A percentile compares a stretch with the other conserved stretches of the same genome.
Conservation (phyloP, 1,140 invertebrate species). For the Calliopsis andreniformis region DNA sequence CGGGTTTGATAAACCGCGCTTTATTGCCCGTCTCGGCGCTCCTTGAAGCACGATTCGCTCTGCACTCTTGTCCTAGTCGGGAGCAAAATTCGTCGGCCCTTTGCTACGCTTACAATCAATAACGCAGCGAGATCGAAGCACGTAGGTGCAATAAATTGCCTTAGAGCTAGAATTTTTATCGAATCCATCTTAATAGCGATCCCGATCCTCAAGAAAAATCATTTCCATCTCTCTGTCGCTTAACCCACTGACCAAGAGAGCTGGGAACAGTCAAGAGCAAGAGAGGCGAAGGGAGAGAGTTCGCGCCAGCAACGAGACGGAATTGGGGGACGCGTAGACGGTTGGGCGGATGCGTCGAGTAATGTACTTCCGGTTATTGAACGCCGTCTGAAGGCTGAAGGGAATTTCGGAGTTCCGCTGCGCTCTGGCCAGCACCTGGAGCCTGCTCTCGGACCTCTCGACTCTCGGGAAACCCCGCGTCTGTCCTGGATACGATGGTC, state of each 20-base stretch:
- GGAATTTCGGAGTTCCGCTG: conserved; percentile 56
- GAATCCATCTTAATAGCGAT: too few relatives aligned
- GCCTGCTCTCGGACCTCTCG: conserved; percentile 30
- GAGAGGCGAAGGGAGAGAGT: conserved; percentile 18
- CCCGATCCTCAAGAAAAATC: conserved; percentile 1
- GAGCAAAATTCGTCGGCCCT: neutral
- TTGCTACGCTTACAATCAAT: too few relatives aligned
- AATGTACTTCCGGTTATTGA: conserved; percentile 75
- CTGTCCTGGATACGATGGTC: conserved; percentile 48
- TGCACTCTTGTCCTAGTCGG: neutral
- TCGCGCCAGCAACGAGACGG: conserved; percentile 53
- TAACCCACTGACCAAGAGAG: conserved; percentile 46
- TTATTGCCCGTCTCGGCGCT: conserved; percentile 23
- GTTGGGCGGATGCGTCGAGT: conserved; percentile 74
- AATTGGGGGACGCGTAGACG: conserved; percentile 69
- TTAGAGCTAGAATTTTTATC: too few relatives aligned
- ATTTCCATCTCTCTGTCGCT: neutral
- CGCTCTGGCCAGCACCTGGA: conserved; percentile 51
- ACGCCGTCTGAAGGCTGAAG: conserved; percentile 69
- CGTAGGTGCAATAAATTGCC: too few relatives aligned
- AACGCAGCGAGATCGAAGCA: too few relatives aligned
- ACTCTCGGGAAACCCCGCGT: conserved; percentile 13
- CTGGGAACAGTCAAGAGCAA: neutral
- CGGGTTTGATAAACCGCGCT: conserved; percentile 41
- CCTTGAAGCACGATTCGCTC: neutral